Percentiles rank a stretch among this genome's conserved stretches.
Evolutionary conservation across 2,797 vertebrate genomes (phyloP).

Genomic region (Centropyge bicolor): DNA sequence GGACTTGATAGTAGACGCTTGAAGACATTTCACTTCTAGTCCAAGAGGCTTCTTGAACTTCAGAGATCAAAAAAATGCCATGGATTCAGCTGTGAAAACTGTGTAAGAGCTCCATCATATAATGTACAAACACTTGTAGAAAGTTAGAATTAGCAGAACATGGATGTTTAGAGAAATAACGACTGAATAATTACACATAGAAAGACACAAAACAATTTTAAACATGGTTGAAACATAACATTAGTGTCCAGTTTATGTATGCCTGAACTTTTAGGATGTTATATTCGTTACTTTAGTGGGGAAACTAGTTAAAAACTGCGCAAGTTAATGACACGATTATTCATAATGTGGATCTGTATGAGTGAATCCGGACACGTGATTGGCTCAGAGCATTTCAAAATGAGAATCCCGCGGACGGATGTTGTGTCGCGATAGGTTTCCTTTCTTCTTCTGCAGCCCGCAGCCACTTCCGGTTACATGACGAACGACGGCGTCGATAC

Average conservation of each 20-base stretch:
- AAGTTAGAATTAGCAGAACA: background rate
- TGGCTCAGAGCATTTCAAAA: conserved; percentile 80
- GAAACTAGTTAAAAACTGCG: background rate
- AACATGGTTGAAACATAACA: background rate
- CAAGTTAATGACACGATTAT: no score
- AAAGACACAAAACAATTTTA: background rate
- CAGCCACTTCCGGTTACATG: conserved; percentile 85
- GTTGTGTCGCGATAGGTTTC: conserved; percentile 80
- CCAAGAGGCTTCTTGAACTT: no score
- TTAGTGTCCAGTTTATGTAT: background rate
- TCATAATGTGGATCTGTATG: background rate
- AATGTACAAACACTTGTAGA: background rate
- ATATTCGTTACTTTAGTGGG: background rate
- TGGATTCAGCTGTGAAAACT: background rate
- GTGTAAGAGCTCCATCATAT: background rate
- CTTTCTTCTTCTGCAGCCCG: conserved; percentile 83
- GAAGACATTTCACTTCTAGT: no score
- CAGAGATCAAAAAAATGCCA: no score
- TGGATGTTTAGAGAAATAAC: background rate
- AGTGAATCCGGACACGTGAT: conserved; percentile 45
- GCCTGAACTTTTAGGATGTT: accelerated
- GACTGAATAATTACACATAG: background rate
- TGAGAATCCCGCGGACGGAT: conserved; percentile 75
- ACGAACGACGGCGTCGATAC: conserved; percentile 83
- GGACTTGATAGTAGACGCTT: no score